These are phyloP conservation scores for Phlogophora meticulosa DNA, from an alignment of 2,888 invertebrate species.

Conservation along the genomic window DNA sequence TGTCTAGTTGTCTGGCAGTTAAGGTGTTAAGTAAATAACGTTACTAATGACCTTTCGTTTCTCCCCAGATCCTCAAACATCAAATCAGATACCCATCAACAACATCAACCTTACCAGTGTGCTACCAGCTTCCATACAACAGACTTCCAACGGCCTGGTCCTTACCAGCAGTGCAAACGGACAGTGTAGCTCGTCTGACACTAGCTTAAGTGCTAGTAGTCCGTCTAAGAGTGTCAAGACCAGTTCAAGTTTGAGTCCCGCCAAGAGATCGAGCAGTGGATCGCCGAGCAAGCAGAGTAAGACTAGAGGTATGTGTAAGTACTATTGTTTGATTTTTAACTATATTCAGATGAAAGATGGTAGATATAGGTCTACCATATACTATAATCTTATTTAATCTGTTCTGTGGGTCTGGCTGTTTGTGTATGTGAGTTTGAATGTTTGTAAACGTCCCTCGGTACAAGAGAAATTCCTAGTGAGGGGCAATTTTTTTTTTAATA, in stretches of 20 bases:
- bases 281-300: conserved; percentile 95
- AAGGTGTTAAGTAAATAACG: no score
- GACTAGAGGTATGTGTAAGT: conserved; percentile 92
- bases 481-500: no score
- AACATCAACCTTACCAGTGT: conserved; percentile 83
- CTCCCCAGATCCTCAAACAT: conserved; percentile 75
- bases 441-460: no score
- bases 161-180: conserved; percentile 83
- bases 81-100: conserved; percentile 81
- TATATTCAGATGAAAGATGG: no score
- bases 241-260: conserved; percentile 96
- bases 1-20: no score
- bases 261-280: conserved; percentile 95
- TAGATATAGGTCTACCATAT: no score
- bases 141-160: conserved; percentile 79
- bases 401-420: no score
- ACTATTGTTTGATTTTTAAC: neutral
- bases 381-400: no score
- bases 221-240: conserved; percentile 97
- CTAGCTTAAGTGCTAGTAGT: conserved; percentile 93
- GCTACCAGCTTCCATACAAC: conserved; percentile 82
- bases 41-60: neutral
- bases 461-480: no score
- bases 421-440: no score
- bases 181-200: conserved; percentile 89